Evolutionary conservation across 1,140 invertebrate genomes (phyloP), one percentile per base, ranked within the genome.

Genomic region (Charaxes varanes): DNA sequence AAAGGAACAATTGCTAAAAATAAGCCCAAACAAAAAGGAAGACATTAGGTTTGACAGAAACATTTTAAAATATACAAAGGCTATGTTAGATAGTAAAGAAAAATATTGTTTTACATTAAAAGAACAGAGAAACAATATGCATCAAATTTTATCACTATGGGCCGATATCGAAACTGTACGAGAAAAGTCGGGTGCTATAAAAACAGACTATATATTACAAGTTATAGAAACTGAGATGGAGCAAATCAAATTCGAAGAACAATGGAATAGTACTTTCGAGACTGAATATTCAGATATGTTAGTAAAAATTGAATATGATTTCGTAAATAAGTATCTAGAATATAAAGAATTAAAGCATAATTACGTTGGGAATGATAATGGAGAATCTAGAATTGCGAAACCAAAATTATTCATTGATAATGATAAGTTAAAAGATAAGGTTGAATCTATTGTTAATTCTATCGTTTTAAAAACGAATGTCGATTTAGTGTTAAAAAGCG

Each of bases 241-340:
- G 11, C 32, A 66, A 16, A 51, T 45, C 13, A 44, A 69, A 17
- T 66, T 53, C 41, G 47, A 74, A 34, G 54, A 62, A 51, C 22
- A 66, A 24, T 80, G 66, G 64, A 51, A 50, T 30, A 13, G 64
- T 32, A 30, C 54, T 4, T 82, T 71, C 37, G 62, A 72, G 31
- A 40, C 14, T 14, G 74, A 82, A 53, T 74, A 64, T 33, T 57
- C 55, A 3, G 74, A 82, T 55, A 56, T 63, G 33, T 55, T 82
- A 16, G 54, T 71, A 41, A 62, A 62, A 41, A 50, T 78, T 33
- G 76, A 82, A 41, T 78, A 62, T 40, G 69, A 78, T 16, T 82
- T 61, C 47, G 53, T 72, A 2, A 58, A 19, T 17, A 53, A 62
- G 40, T 82, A 77, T 46, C 16, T 74, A 4, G 46, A 78, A 41